Base-by-base conservation (phyloP, 2,113 vertebrate species). In the Cyanocitta stelleri region DNA sequence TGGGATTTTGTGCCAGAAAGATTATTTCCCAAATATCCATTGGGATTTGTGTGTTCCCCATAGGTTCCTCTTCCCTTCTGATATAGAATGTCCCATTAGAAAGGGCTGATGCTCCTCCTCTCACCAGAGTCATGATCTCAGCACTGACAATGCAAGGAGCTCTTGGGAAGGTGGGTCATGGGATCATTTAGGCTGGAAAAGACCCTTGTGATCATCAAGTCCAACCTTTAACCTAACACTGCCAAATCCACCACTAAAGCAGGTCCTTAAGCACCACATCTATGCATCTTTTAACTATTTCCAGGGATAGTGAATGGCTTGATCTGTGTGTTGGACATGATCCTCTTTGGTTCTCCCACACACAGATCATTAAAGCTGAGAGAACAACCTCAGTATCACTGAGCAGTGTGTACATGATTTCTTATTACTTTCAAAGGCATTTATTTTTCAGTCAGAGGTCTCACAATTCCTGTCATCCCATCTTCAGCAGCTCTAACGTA, bases 21-120 rank as follows among this genome's bases (percentile, higher is more conserved):
- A 10, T 23, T 39, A 48, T 29, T 67, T 58, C 52, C 18, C 21
- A 84, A 9, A 22, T 44, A 63, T 27, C 9, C 32, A 22, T 10
- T 54, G 73, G 18, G 21, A 44, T 63, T 58, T 90, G 3, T 0
- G 0, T 41, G 13, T 58, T 87, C 9, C 26, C 39, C 0, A 0
- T 11, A 27, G 7, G 14, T 30, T 49, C 4, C 18, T 78, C 32
- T 59, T 91, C 23, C 30, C 6, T 73, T 11, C 24, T 58, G 13
- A 8, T 27, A 43, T 1, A 27, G 63, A 62, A 20, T 3, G 7
- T 15, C 12, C 19, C 39, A 33, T 10, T 21, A 89, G 5, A 14
- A 77, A 66, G 11, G 13, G 11, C 11, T n/a, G 33, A 11, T 43
- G 13, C 23, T 61, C 15, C 26, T 72, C 4, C 20, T 62, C 43